Conservation (phyloP, 2,888 invertebrate genomes). For the Acronicta psi region DNA sequence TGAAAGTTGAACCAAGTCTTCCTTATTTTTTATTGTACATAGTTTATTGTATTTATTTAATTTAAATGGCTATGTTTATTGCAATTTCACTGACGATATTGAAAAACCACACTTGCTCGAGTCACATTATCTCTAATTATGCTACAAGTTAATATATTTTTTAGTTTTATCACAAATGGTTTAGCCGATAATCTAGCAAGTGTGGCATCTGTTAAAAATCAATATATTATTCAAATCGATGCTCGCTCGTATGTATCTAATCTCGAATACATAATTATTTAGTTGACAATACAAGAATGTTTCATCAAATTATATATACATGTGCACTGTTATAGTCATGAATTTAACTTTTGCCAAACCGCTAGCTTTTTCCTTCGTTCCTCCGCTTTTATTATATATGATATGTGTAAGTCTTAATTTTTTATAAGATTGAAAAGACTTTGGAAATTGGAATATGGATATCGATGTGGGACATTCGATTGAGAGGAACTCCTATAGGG, state of each 20-base stretch:
- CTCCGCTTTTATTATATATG: neutral
- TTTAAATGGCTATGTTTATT: constrained; percentile 15
- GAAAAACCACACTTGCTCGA: neutral
- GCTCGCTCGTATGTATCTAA: neutral
- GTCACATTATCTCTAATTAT: neutral
- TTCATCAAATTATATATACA: neutral
- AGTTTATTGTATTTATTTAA: constrained; percentile 41
- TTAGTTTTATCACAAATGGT: too few relatives aligned
- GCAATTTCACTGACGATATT: constrained; percentile 1
- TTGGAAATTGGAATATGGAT: neutral
- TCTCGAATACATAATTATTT: constrained; percentile 4
- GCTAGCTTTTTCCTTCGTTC: neutral
- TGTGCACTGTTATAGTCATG: neutral
- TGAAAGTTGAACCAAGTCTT: constrained; percentile 18
- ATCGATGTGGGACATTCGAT: constrained; percentile 4
- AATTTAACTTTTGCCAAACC: neutral
- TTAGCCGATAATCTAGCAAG: neutral
- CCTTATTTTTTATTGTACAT: constrained; percentile 41
- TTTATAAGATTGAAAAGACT: constrained; percentile 7
- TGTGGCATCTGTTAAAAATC: neutral
- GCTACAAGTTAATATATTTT: too few relatives aligned
- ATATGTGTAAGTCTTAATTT: neutral
- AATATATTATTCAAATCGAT: neutral
- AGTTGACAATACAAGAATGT: neutral
- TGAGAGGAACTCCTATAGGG: too few relatives aligned